Percentiles rank a stretch among this genome's conserved stretches.
phyloP scores from a whole-genome alignment of 23 tunicate species.

The Botrylloides violaceus region DNA sequence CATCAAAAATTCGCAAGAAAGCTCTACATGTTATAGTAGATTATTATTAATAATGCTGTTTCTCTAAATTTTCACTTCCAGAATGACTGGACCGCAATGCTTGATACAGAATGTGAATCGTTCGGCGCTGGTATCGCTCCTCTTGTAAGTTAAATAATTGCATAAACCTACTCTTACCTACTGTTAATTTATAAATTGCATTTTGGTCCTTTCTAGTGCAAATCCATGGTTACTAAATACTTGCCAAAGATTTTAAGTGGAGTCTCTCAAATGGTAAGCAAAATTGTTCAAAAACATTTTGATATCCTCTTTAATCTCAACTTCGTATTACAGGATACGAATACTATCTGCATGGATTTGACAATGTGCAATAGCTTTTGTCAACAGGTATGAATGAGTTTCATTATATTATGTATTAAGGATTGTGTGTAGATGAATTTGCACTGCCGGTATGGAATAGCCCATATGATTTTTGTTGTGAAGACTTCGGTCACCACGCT shows the following conservation, averaged over 20 bases:
- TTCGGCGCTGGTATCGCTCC: conserved; percentile 48
- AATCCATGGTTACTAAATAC: background rate
- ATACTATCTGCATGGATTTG: conserved; percentile 30
- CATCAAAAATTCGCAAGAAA: too few species aligned
- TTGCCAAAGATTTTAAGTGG: background rate
- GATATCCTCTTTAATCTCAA: background rate
- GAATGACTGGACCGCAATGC: conserved; percentile 63
- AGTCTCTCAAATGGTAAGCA: background rate
- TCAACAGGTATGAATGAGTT: conserved; percentile 19
- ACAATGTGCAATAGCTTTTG: conserved; percentile 34
- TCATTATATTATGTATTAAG: too few species aligned
- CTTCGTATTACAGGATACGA: conserved; percentile 21
- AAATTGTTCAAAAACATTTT: background rate
- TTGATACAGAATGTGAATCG: conserved; percentile 48
- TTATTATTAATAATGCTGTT: too few species aligned
- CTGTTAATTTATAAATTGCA: background rate
- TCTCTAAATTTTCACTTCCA: too few species aligned
- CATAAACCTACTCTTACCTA: too few species aligned
- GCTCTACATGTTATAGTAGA: too few species aligned
- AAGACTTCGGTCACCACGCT: too few species aligned
- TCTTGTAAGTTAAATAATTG: conserved; percentile 66
- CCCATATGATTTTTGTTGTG: too few species aligned
- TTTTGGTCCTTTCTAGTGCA: background rate
- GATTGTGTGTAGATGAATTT: too few species aligned
- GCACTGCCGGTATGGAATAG: too few species aligned